Conservation (phyloP, 2,113 vertebrate genomes). For the Semnopithecus entellus region DNA sequence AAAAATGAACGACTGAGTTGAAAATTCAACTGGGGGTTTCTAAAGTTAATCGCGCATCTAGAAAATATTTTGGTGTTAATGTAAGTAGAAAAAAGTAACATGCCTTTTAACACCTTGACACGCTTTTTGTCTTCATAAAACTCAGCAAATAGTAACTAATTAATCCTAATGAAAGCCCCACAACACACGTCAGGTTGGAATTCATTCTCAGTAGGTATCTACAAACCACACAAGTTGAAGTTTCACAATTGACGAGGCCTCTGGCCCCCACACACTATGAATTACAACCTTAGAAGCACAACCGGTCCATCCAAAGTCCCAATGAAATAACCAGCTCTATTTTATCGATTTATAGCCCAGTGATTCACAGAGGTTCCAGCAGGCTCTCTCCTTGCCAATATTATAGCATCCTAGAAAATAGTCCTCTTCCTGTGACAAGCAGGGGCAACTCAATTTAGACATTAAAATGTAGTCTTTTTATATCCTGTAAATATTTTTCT, state of each 20-base stretch:
- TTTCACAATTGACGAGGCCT: slow-evolving; percentile 32
- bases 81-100: slow-evolving; percentile 32
- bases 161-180: slow-evolving; percentile 36
- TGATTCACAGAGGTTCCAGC: not conserved
- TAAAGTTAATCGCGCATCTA: slow-evolving; percentile 30
- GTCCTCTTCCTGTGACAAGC: not conserved
- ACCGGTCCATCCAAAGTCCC: not conserved
- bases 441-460: not conserved
- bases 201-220: not conserved
- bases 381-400: not conserved
- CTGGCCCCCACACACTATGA: not conserved
- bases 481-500: not conserved
- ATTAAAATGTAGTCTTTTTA: not conserved
- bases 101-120: not conserved
- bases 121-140: slow-evolving; percentile 50
- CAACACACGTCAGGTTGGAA: not conserved
- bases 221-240: slow-evolving; percentile 31
- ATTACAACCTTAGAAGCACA: slow-evolving; percentile 11
- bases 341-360: not conserved
- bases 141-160: slow-evolving; percentile 55
- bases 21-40: not conserved
- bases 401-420: not conserved
- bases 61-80: not conserved
- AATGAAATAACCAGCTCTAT: not conserved
- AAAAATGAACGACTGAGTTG: not conserved